These are phyloP conservation scores for Egretta garzetta DNA, from an alignment of 2,113 vertebrate species.

Conservation along the genomic window DNA sequence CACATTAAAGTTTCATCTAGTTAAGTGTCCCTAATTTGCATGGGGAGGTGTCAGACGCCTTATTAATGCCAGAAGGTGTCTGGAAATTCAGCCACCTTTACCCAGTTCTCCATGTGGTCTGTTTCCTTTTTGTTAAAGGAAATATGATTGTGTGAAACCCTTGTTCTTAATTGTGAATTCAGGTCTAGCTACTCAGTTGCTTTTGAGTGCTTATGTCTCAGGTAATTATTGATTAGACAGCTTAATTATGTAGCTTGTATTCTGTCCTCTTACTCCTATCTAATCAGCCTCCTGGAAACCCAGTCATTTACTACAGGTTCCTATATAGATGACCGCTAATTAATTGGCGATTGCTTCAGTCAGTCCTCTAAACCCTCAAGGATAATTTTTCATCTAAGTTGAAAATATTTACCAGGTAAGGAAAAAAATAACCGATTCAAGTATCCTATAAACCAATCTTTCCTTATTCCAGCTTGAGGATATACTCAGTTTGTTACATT, in stretches of 20 bases:
- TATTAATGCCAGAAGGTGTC: not conserved
- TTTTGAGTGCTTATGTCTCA: not conserved
- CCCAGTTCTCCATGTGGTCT: not conserved
- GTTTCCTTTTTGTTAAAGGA: not conserved
- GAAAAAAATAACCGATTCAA: not conserved
- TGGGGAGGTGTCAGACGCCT: not conserved
- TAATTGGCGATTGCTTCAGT: not conserved
- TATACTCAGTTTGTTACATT: fast-evolving
- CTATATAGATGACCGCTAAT: not conserved
- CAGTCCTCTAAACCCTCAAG: not conserved
- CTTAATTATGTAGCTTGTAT: not conserved
- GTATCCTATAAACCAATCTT: not conserved
- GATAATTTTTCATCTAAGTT: not conserved
- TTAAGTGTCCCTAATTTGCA: not conserved
- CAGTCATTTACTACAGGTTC: not conserved
- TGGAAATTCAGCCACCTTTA: not conserved
- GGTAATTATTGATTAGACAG: not conserved
- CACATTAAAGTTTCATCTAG: not conserved
- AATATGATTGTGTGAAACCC: not conserved
- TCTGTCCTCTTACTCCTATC: not conserved
- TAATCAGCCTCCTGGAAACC: not conserved
- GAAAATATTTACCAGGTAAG: not conserved
- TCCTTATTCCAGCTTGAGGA: not conserved
- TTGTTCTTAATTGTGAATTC: not conserved
- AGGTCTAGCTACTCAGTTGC: not conserved